Conservation (phyloP, 30 jellyfish, hydroid and myxozoan species). For the Turritopsis rubra region DNA sequence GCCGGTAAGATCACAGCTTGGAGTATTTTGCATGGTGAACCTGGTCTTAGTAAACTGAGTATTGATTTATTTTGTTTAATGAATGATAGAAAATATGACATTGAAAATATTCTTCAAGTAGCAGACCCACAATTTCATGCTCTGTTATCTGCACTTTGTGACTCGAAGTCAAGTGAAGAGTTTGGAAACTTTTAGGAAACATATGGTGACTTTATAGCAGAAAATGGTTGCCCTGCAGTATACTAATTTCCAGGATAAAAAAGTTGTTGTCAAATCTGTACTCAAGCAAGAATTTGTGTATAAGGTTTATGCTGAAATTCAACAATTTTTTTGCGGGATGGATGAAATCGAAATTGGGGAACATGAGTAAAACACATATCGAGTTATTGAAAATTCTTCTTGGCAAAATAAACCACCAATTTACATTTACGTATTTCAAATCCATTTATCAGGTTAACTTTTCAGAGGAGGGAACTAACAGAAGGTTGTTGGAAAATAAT, state of each 20-base stretch:
- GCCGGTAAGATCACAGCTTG: slow-evolving; percentile 43
- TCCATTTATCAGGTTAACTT: not conserved
- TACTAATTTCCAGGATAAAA: slow-evolving; percentile 20
- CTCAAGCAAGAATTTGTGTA: slow-evolving; percentile 28
- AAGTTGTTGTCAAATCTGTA: slow-evolving; percentile 30
- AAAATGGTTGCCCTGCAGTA: not conserved
- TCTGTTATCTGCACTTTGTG: not conserved
- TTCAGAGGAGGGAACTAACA: not conserved
- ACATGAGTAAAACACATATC: not conserved
- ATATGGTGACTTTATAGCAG: slow-evolving; percentile 3
- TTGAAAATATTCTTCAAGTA: not conserved
- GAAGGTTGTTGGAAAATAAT: no score
- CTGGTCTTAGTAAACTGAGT: slow-evolving; percentile 37
- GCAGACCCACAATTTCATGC: not conserved
- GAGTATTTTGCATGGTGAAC: slow-evolving; percentile 38
- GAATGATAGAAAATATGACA: slow-evolving; percentile 27
- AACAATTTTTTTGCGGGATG: slow-evolving; percentile 36
- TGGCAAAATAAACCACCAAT: not conserved
- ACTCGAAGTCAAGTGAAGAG: not conserved
- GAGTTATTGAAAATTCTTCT: not conserved
- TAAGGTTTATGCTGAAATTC: slow-evolving; percentile 34
- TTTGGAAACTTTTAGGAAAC: not conserved
- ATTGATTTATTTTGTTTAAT: slow-evolving; percentile 16
- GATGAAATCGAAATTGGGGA: slow-evolving; percentile 18
- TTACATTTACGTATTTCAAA: not conserved